Conservation (phyloP, 2,888 invertebrate species). For the Aradus depressus region DNA sequence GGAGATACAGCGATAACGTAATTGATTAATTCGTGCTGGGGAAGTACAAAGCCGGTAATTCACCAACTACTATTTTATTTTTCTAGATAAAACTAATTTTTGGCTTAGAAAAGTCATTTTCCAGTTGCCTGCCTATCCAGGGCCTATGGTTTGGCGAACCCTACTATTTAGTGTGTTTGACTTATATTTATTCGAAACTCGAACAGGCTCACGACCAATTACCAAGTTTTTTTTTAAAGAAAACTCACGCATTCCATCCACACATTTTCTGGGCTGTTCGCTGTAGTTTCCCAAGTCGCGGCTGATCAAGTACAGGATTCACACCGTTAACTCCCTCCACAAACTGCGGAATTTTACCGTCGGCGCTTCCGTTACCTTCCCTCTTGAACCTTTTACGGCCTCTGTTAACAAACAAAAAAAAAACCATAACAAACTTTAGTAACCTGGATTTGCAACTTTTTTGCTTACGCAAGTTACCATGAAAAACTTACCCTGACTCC, state of each 20-base stretch:
- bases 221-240: background rate
- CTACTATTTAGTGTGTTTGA: too few relatives aligned
- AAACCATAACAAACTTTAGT: background rate
- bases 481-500: background rate
- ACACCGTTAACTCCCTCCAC: slow-evolving; percentile 83
- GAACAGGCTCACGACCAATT: too few relatives aligned
- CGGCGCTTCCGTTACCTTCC: slow-evolving; percentile 9
- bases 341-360: slow-evolving; percentile 55
- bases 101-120: too few relatives aligned
- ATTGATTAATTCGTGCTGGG: too few relatives aligned
- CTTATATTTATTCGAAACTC: too few relatives aligned
- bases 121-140: too few relatives aligned
- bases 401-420: slow-evolving; percentile 6
- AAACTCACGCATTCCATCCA: slow-evolving; percentile 51
- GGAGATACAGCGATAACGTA: too few relatives aligned
- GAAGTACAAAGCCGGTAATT: too few relatives aligned
- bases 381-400: slow-evolving; percentile 6
- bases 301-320: slow-evolving; percentile 51
- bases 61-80: too few relatives aligned
- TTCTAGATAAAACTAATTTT: too few relatives aligned
- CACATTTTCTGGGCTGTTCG: slow-evolving; percentile 67
- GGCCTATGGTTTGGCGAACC: too few relatives aligned
- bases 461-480: background rate
- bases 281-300: slow-evolving; percentile 54
- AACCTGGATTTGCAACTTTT: background rate